These are phyloP conservation scores for Simalia tracyae DNA, from an alignment of 2,797 vertebrate species.

Conservation along the genomic window DNA sequence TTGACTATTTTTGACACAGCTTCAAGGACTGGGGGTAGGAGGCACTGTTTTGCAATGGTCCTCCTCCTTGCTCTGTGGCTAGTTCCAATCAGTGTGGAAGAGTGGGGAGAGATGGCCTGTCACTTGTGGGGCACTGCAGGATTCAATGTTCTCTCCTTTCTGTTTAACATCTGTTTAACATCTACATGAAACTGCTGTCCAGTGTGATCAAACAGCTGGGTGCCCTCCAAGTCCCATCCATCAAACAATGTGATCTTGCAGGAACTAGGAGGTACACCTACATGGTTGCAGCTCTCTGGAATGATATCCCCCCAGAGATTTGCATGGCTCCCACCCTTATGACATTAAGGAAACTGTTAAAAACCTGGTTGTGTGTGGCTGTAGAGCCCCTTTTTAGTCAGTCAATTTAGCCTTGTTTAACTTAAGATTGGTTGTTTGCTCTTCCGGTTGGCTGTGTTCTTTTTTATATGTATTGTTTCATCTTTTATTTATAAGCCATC, in stretches of 20 bases:
- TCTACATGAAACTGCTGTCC: not conserved
- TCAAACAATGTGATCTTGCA: not conserved
- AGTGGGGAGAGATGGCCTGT: not conserved
- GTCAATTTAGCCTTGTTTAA: not conserved
- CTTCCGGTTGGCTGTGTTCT: not conserved
- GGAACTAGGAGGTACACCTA: not conserved
- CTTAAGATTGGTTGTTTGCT: not conserved
- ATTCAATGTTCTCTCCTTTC: not conserved
- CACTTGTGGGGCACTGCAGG: not conserved
- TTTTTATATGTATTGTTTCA: not conserved
- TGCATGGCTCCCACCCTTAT: not conserved
- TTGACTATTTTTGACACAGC: not conserved
- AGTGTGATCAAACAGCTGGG: not conserved
- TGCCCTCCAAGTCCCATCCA: not conserved
- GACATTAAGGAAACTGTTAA: not conserved
- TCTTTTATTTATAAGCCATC: not conserved
- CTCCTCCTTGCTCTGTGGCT: not conserved
- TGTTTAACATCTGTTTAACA: not conserved
- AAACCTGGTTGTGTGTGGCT: not conserved
- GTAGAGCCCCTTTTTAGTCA: not conserved
- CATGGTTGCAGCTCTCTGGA: not conserved
- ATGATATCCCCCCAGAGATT: not conserved
- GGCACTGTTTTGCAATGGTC: not conserved
- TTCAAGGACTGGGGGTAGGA: not conserved
- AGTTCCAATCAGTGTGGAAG: not conserved